Evolutionary conservation across 2,113 vertebrate species (phyloP).

Genomic region (Albula glossodonta): DNA sequence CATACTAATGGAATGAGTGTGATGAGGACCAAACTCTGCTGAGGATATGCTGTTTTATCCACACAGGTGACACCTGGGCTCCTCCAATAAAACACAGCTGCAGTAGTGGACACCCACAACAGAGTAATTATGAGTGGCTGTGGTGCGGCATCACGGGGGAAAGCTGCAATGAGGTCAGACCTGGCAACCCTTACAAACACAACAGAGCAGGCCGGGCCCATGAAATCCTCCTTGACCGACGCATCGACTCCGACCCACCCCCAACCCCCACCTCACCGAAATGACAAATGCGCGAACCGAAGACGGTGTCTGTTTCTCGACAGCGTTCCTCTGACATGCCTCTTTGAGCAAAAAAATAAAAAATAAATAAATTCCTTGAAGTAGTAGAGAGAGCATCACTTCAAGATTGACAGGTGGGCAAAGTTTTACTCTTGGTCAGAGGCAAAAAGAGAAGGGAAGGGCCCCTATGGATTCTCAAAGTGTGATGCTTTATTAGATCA

Average conservation of each 20-base stretch:
- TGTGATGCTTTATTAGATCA: conserved; percentile 28
- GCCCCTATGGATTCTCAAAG: not conserved
- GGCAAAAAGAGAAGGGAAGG: conserved; percentile 18
- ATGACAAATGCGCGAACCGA: not conserved
- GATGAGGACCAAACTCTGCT: not conserved
- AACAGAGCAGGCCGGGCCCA: not conserved
- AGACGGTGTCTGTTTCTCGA: not conserved
- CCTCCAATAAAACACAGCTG: not conserved
- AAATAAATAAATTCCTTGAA: conserved; percentile 1
- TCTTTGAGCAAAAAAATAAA: not conserved
- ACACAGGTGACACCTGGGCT: not conserved
- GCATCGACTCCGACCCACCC: not conserved
- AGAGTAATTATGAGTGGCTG: not conserved
- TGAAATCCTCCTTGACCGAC: not conserved
- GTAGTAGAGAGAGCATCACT: conserved; percentile 18
- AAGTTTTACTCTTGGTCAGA: conserved; percentile 23
- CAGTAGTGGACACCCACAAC: not conserved
- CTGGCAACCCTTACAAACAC: not conserved
- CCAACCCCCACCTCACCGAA: not conserved
- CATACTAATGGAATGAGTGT: not conserved
- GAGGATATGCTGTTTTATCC: not conserved
- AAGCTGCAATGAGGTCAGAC: not conserved
- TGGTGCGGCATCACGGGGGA: not conserved
- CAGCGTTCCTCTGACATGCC: not conserved
- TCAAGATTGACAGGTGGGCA: conserved; percentile 30